Conservation (phyloP, 2,888 invertebrate genomes). For the Athrips mouffetella region DNA sequence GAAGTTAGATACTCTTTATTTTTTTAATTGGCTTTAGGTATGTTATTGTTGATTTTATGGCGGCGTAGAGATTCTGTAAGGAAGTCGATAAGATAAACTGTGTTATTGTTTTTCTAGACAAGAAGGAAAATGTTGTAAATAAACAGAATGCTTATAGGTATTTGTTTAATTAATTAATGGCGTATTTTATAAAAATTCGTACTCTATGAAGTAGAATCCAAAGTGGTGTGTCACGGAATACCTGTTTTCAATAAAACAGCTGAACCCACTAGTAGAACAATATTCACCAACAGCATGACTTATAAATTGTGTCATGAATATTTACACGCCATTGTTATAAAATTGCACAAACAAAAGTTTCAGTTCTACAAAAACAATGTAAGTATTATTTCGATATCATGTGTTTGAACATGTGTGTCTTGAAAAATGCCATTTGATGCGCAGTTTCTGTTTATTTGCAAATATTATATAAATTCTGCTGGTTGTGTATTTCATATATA, state of each 20-base stretch:
- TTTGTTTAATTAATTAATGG: no score
- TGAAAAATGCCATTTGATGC: conserved; percentile 31
- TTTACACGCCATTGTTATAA: conserved; percentile 48
- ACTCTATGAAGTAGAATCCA: no score
- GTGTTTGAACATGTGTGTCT: conserved; percentile 43
- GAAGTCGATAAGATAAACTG: conserved; percentile 40
- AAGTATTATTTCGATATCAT: conserved; percentile 19
- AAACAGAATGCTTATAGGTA: background rate
- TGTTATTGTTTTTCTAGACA: conserved; percentile 3
- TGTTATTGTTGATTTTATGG: conserved; percentile 31
- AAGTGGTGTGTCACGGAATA: background rate
- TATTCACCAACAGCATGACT: conserved; percentile 26
- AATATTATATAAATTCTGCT: conserved; percentile 26
- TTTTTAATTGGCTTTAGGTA: conserved; percentile 26
- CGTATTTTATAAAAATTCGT: no score
- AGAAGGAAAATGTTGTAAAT: background rate
- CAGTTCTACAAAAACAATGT: conserved; percentile 24
- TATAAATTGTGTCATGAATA: conserved; percentile 52
- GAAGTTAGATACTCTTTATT: conserved; percentile 19
- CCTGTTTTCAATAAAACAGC: background rate
- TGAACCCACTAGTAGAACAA: conserved; percentile 4
- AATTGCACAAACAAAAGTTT: conserved; percentile 43
- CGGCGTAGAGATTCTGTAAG: conserved; percentile 28
- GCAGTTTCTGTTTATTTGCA: conserved; percentile 31
- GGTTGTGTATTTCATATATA: conserved; percentile 10